A percentile compares a stretch with the other conserved stretches of the same genome.
phyloP scores from a whole-genome alignment of 2,797 vertebrate genomes.

The Sciurus carolinensis region DNA sequence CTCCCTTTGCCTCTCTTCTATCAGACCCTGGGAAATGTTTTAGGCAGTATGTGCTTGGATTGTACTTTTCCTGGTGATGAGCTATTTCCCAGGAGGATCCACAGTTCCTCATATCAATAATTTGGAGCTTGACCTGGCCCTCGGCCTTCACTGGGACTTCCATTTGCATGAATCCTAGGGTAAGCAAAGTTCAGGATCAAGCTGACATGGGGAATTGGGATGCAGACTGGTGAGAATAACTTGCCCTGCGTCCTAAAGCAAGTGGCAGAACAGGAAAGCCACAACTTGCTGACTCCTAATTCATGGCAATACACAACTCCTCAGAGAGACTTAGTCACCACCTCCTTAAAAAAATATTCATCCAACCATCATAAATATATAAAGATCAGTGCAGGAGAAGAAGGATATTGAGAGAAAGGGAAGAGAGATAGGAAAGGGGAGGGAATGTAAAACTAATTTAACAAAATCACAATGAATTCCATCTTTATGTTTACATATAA shows the following conservation, averaged over 20 bases:
- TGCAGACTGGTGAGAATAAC: background rate
- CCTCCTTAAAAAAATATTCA: background rate
- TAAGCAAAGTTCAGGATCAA: background rate
- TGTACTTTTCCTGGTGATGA: background rate
- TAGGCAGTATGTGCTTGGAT: background rate
- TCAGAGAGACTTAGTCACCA: background rate
- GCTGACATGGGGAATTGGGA: background rate
- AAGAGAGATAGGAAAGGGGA: too few relatives aligned
- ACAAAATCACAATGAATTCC: too few relatives aligned
- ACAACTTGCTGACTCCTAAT: background rate
- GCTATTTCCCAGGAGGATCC: background rate
- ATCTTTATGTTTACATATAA: too few relatives aligned
- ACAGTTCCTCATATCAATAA: background rate
- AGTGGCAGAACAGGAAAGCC: background rate
- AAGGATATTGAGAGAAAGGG: too few relatives aligned
- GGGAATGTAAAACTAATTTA: too few relatives aligned
- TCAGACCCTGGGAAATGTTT: background rate
- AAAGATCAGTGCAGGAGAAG: too few relatives aligned
- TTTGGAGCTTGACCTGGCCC: background rate
- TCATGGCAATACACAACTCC: background rate
- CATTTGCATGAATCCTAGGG: background rate
- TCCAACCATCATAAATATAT: background rate
- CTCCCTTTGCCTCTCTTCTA: accelerated
- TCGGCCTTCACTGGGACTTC: background rate
- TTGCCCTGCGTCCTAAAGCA: background rate